These are phyloP conservation scores for Drosophila paranaensis DNA, from an alignment of 2,888 invertebrate genomes.

Conservation along the genomic window DNA sequence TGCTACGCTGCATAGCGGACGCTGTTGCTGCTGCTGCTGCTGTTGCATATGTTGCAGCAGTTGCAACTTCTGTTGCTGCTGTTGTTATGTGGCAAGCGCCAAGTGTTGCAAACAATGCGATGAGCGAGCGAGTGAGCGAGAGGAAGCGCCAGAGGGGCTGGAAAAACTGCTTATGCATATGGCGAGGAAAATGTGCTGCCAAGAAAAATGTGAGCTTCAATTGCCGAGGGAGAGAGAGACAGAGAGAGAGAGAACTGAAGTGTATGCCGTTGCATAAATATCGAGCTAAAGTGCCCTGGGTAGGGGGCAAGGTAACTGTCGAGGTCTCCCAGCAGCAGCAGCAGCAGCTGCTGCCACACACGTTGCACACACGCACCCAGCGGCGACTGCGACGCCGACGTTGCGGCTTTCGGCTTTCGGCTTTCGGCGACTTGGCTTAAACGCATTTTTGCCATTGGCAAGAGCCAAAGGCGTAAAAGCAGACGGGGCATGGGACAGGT, in stretches of 20 bases:
- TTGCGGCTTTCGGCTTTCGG: constrained; percentile 52
- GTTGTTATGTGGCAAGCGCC: constrained; percentile 81
- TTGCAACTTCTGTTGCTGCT: constrained; percentile 71
- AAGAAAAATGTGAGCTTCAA: constrained; percentile 81
- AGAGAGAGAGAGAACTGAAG: constrained; percentile 53
- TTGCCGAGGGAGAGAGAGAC: constrained; percentile 47
- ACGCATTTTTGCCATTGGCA: constrained; percentile 72
- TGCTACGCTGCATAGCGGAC: constrained; percentile 76
- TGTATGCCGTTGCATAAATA: constrained; percentile 80
- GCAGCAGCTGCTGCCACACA: constrained; percentile 72
- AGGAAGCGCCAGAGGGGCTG: constrained; percentile 54
- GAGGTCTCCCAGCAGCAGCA: constrained; percentile 27
- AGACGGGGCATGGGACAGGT: constrained; percentile 13
- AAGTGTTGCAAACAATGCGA: constrained; percentile 77
- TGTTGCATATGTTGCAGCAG: constrained; percentile 76
- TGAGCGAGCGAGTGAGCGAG: constrained; percentile 33
- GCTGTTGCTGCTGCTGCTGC: constrained; percentile 34
- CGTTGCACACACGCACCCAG: constrained; percentile 65
- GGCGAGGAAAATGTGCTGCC: constrained; percentile 77
- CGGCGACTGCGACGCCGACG: constrained; percentile 45
- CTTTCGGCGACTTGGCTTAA: constrained; percentile 72
- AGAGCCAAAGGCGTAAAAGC: constrained; percentile 21
- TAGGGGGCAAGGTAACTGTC: constrained; percentile 32
- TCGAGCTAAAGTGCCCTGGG: constrained; percentile 73
- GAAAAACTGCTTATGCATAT: constrained; percentile 77